phyloP scores from a whole-genome alignment of 2,113 vertebrate species.

The Galeopterus variegatus region DNA sequence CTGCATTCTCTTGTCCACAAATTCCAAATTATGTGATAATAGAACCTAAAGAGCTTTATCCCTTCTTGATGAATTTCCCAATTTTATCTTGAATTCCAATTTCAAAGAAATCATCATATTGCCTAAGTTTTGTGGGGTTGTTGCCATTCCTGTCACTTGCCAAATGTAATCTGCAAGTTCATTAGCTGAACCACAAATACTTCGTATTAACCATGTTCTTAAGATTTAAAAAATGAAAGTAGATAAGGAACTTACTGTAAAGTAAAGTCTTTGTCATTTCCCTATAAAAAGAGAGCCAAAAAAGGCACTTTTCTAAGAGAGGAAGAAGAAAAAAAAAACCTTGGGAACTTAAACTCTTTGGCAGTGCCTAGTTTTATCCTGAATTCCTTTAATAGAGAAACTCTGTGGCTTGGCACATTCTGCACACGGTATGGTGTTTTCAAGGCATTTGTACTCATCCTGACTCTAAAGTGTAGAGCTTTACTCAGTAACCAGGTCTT shows the following conservation, averaged over 20 bases:
- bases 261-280: slow-evolving; percentile 53
- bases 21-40: neutral
- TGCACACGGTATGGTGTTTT: neutral
- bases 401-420: neutral
- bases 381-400: neutral
- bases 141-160: neutral
- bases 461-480: neutral
- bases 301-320: neutral
- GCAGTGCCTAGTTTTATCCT: slow-evolving; percentile 31
- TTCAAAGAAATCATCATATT: slow-evolving; percentile 6
- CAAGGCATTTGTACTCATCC: neutral
- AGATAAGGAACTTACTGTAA: slow-evolving; percentile 48
- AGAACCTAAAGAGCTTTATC: neutral
- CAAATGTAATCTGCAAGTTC: neutral
- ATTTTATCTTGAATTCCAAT: slow-evolving; percentile 56
- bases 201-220: slow-evolving; percentile 4
- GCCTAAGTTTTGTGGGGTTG: neutral
- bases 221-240: slow-evolving; percentile 45
- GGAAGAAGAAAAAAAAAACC: neutral
- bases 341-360: slow-evolving; percentile 11
- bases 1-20: neutral
- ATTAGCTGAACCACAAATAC: slow-evolving; percentile 11
- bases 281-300: slow-evolving; percentile 31
- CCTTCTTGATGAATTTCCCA: neutral
- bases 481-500: slow-evolving; percentile 25